Evolutionary conservation across 2,888 invertebrate genomes (phyloP).

Genomic region (Molorchus minor): DNA sequence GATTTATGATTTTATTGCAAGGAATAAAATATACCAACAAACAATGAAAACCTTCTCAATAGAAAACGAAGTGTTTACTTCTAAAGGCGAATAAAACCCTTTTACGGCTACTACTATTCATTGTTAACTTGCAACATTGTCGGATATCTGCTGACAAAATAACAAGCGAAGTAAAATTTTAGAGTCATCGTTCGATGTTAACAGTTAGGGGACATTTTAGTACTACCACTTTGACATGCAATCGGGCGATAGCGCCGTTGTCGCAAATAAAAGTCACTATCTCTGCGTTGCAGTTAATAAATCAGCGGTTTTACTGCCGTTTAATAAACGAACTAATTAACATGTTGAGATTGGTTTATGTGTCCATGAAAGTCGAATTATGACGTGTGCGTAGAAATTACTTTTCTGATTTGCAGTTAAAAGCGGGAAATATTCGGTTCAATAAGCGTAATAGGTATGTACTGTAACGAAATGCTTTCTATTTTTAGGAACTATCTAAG

Average conservation of each 20-base stretch:
- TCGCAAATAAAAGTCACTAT: constrained; percentile 47
- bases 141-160: constrained; percentile 20
- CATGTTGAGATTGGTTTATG: constrained; percentile 41
- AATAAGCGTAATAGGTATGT: no score
- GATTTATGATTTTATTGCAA: constrained; percentile 3
- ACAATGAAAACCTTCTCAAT: constrained; percentile 29
- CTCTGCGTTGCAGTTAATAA: constrained; percentile 46
- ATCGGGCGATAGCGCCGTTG: constrained; percentile 33
- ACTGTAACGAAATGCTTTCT: no score
- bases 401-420: not conserved
- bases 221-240: constrained; percentile 36
- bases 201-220: constrained; percentile 15
- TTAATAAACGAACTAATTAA: constrained; percentile 45
- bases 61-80: constrained; percentile 40
- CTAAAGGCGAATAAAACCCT: constrained; percentile 34
- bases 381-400: constrained; percentile 32
- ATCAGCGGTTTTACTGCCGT: constrained; percentile 43
- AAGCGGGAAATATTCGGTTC: no score
- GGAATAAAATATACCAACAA: constrained; percentile 17
- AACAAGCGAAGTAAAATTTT: constrained; percentile 18
- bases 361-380: constrained; percentile 32
- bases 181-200: constrained; percentile 10
- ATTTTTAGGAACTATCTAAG: no score
- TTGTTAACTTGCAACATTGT: constrained; percentile 25
- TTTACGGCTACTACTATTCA: constrained; percentile 20